Evolutionary conservation across 2,888 invertebrate species (phyloP).

Genomic region (Meteorus colon): DNA sequence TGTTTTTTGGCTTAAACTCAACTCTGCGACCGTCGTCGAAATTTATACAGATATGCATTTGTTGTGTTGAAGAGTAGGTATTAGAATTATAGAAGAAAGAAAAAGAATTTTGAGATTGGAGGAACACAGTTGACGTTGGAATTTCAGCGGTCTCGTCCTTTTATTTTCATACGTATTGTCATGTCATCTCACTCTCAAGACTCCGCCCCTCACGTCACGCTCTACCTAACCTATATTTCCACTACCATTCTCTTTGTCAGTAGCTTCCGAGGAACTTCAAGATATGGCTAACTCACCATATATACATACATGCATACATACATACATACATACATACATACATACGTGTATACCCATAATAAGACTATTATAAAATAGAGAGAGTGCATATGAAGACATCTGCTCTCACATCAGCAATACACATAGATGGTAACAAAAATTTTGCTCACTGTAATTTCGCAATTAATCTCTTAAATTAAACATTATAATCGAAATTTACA

Average conservation of each 20-base stretch:
- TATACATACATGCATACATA: not conserved
- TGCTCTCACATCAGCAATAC: not conserved
- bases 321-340: not conserved
- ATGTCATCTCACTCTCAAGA: constrained; percentile 30
- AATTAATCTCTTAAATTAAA: too few relatives aligned
- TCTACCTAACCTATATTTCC: constrained; percentile 37
- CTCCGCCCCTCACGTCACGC: constrained; percentile 35
- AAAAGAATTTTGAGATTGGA: constrained; percentile 18
- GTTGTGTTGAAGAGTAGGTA: too few relatives aligned
- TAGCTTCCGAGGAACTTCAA: constrained; percentile 32
- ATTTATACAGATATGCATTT: too few relatives aligned
- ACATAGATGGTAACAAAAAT: not conserved
- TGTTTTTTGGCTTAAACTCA: too few relatives aligned
- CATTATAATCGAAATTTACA: too few relatives aligned
- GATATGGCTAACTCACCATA: constrained; percentile 5
- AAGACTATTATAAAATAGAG: not conserved
- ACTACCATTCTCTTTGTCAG: constrained; percentile 37
- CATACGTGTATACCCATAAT: not conserved
- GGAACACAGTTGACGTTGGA: constrained; percentile 37
- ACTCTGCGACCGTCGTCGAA: too few relatives aligned
- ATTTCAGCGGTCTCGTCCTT: constrained; percentile 38
- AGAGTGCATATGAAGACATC: not conserved
- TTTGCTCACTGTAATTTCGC: too few relatives aligned
- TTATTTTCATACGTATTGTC: constrained; percentile 38
- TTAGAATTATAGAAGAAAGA: not conserved